Conservation (phyloP, 2,888 invertebrate genomes). For the Mamestra brassicae region DNA sequence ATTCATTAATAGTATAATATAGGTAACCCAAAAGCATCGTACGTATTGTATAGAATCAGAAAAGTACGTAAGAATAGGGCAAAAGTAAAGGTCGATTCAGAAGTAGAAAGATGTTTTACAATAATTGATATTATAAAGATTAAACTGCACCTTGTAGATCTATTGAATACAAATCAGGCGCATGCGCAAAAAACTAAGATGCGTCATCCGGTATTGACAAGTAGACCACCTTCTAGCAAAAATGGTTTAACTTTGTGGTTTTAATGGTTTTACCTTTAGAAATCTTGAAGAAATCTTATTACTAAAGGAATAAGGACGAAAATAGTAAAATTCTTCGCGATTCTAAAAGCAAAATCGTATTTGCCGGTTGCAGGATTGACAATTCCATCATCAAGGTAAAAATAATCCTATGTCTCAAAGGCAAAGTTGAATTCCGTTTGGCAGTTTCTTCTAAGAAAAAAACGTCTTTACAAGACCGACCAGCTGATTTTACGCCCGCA, state of each 20-base stretch:
- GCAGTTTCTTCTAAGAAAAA: conserved; percentile 26
- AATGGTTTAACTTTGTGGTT: too few relatives aligned
- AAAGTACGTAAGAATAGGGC: background rate
- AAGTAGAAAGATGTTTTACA: conserved; percentile 36
- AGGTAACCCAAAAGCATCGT: background rate
- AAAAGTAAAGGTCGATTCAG: conserved; percentile 24
- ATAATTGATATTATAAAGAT: conserved; percentile 42
- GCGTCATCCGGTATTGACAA: conserved; percentile 63
- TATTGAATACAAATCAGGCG: conserved; percentile 47
- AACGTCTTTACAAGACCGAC: conserved; percentile 64
- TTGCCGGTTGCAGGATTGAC: conserved; percentile 24
- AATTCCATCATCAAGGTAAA: background rate
- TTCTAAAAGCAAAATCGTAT: conserved; percentile 6
- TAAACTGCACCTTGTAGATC: conserved; percentile 65
- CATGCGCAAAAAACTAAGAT: conserved; percentile 56
- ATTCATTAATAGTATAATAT: background rate
- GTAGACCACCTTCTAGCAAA: conserved; percentile 50
- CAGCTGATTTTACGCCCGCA: conserved; percentile 86
- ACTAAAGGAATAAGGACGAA: conserved; percentile 15
- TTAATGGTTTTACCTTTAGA: too few relatives aligned
- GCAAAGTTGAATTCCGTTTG: conserved; percentile 24
- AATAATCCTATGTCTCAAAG: background rate
- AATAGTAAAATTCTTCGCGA: conserved; percentile 2
- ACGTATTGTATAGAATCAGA: background rate
- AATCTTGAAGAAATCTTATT: conserved; percentile 15